Percentiles rank a stretch among this genome's conserved stretches.
These are phyloP conservation scores for Bemisia tabaci DNA, from an alignment of 1,140 invertebrate genomes.

Conservation along the genomic window DNA sequence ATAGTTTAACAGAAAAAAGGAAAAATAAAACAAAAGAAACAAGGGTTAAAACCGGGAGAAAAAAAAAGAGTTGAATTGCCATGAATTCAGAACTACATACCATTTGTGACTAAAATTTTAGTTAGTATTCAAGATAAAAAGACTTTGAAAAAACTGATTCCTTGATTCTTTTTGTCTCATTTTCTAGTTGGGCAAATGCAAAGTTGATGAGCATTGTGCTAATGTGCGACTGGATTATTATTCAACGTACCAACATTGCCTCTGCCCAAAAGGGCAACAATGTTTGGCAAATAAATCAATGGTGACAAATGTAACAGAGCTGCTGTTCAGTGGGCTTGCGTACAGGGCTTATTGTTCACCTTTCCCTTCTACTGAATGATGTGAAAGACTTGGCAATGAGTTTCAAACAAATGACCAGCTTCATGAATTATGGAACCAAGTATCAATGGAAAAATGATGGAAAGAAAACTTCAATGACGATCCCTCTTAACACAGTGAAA, in stretches of 20 bases:
- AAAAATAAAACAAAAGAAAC: no score
- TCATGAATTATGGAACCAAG: not conserved
- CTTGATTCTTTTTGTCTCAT: no score
- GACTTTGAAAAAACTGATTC: no score
- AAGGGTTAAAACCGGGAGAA: no score
- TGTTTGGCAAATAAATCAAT: conserved; percentile 38
- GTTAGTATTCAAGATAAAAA: no score
- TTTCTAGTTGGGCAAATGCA: conserved; percentile 34
- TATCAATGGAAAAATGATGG: not conserved
- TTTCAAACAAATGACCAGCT: not conserved
- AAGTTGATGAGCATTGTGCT: conserved; percentile 36
- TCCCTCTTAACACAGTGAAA: not conserved
- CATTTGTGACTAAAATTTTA: no score
- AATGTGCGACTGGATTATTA: conserved; percentile 35
- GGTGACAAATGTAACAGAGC: conserved; percentile 34
- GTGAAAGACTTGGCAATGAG: conserved; percentile 6
- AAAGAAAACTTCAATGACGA: not conserved
- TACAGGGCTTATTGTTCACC: conserved; percentile 40
- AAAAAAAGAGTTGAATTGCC: no score
- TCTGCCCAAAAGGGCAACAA: conserved; percentile 41
- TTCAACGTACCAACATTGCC: conserved; percentile 44
- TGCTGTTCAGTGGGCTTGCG: conserved; percentile 40
- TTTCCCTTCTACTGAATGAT: conserved; percentile 14
- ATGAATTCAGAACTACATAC: no score
- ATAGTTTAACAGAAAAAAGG: no score